phyloP scores from a whole-genome alignment of 2,113 vertebrate genomes.

The Cygnus atratus region DNA sequence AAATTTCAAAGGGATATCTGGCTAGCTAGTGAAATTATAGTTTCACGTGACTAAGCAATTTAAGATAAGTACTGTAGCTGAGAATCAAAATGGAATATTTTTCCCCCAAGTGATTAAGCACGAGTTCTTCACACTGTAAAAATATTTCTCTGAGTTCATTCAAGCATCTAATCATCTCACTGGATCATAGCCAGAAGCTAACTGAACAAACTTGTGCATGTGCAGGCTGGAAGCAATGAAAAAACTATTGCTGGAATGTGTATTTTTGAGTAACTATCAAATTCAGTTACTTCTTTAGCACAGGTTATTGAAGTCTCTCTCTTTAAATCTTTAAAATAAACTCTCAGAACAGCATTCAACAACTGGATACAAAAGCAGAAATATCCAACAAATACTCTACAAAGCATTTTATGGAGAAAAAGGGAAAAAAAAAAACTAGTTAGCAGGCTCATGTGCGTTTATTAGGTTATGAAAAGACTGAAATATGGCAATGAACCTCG shows the following conservation, averaged over 20 bases:
- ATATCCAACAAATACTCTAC: background rate
- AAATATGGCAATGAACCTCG: background rate
- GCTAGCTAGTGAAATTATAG: background rate
- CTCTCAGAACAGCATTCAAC: background rate
- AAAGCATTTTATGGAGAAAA: background rate
- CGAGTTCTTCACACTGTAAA: constrained; percentile 21
- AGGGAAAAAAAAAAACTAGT: background rate
- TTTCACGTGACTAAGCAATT: constrained; percentile 23
- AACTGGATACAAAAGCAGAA: background rate
- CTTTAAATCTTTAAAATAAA: background rate
- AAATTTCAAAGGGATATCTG: constrained; percentile 12
- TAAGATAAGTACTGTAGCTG: background rate
- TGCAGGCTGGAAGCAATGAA: background rate
- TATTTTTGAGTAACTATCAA: background rate
- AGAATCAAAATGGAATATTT: constrained; percentile 25
- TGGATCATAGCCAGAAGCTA: constrained; percentile 35
- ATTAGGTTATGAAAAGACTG: background rate
- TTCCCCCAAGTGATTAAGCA: constrained; percentile 10
- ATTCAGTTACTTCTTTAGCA: background rate
- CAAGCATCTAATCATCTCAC: constrained; percentile 26
- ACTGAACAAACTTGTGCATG: background rate
- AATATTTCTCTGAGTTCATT: constrained; percentile 32
- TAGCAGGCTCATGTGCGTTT: background rate
- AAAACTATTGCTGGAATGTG: background rate
- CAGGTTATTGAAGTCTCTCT: background rate